Base-by-base conservation (phyloP, 2,888 invertebrate genomes). In the Pammene fasciana region DNA sequence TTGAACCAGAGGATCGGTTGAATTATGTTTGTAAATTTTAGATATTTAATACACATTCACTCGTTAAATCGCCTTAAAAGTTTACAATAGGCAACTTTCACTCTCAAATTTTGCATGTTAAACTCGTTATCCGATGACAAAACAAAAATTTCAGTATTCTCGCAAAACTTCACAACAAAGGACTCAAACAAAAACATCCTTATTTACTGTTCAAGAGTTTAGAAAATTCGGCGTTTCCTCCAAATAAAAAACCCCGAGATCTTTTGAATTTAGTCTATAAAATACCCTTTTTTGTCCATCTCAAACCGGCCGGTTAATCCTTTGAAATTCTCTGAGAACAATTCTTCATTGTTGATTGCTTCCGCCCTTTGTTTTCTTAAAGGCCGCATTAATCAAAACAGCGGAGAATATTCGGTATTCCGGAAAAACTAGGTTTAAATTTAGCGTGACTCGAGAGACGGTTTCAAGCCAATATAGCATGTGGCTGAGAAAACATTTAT, bases 311-410 rank as follows among this genome's bases (percentile, higher is more conserved):
- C 68, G 57, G 64, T 64, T 68, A 68, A 68, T 68, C 64, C 68
- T 68, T 68, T 68, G 68, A 59, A 65, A 59, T 59, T 65, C 52
- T 45, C 64, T 68, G 57, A 57, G 36, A 65, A 68, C 64, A 68
- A 68, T 68, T 65, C 64, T 41, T 65, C 68, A 68, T 64, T 68
- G 68, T 68, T 68, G 68, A 68, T 68, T 68, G 64, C 68, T 68
- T 68, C 68, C 67, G 14, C n/a, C 68, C 52, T 68, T 68, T 68
- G 68, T 68, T 68, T 65, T 59, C 57, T 68, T 59, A 68, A 68
- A 57, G 52, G 36, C 45, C 34, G 67, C 68, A 65, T 68, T 68
- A 68, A 68, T 68, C 64, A 68, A 52, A 59, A 68, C 64, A 59
- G 64, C 18, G 64, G 61, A 46, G 67, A 67, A 67, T 67, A 67